Evolutionary conservation across 37 sponge, comb jelly and placozoan genomes (phyloP).

Genomic region (Bolinopsis microptera): DNA sequence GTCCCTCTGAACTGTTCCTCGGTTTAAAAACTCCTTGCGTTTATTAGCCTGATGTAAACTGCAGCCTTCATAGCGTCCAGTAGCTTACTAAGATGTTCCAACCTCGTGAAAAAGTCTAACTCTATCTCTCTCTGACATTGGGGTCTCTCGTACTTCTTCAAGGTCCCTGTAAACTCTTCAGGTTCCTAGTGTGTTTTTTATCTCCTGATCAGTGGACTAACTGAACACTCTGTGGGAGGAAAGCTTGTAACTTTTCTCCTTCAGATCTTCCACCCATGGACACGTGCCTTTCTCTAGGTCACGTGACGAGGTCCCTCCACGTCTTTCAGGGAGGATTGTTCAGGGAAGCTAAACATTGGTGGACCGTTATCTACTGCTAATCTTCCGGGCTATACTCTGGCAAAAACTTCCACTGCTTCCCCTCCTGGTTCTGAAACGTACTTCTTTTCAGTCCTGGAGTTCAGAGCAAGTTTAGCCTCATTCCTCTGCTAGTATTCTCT

Average conservation of each 20-base stretch:
- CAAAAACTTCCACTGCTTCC: slow-evolving; percentile 56
- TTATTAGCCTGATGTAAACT: slow-evolving; percentile 39
- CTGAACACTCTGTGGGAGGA: slow-evolving; percentile 16
- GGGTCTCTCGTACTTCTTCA: slow-evolving; percentile 57
- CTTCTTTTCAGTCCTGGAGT: not conserved
- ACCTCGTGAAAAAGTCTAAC: not conserved
- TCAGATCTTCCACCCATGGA: slow-evolving; percentile 1
- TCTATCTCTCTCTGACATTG: slow-evolving; percentile 39
- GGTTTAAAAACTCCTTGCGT: not conserved
- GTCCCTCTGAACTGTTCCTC: slow-evolving; percentile 46
- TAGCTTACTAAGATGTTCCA: slow-evolving; percentile 43
- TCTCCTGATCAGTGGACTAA: not conserved
- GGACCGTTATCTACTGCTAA: slow-evolving; percentile 2
- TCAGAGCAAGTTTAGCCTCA: slow-evolving; percentile 23
- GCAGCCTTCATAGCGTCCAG: slow-evolving; percentile 29
- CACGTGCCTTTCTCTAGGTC: not conserved
- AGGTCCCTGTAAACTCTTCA: not conserved
- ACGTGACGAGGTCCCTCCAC: not conserved
- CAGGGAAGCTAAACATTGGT: not conserved
- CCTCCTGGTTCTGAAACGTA: slow-evolving; percentile 33
- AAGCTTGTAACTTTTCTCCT: slow-evolving; percentile 34
- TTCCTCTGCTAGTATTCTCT: not conserved
- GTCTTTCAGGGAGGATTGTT: not conserved
- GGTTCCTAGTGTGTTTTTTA: not conserved
- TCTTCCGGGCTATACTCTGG: slow-evolving; percentile 24